Conservation (phyloP, 1,140 invertebrate species). For the Fopius arisanus region DNA sequence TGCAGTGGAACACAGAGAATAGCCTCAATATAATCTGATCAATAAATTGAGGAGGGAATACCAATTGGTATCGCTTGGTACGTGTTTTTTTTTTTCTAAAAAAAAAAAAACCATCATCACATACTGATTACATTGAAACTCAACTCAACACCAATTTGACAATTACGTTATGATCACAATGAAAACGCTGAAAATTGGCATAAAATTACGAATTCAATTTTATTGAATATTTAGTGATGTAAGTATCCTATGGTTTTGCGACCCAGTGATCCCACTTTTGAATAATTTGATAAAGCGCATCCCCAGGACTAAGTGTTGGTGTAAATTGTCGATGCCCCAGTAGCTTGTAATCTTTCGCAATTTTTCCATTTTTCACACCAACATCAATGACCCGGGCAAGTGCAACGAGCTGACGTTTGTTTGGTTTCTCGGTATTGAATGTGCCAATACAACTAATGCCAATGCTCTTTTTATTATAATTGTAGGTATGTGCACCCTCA, state of each 20-base stretch:
- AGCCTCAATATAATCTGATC: not conserved
- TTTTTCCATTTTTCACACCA: conserved; percentile 69
- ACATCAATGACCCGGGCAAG: conserved; percentile 69
- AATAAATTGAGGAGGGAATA: not conserved
- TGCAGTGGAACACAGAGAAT: conserved; percentile 29
- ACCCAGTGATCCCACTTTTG: conserved; percentile 72
- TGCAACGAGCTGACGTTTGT: conserved; percentile 68
- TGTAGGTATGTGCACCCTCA: conserved; percentile 75
- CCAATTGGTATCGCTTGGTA: not conserved
- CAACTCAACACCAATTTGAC: no score
- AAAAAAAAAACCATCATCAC: no score
- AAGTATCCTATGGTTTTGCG: conserved; percentile 23
- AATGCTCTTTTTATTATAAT: conserved; percentile 75
- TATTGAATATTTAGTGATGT: not conserved
- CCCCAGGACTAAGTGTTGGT: conserved; percentile 75
- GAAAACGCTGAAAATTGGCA: no score
- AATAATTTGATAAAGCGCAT: conserved; percentile 70
- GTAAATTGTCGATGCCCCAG: conserved; percentile 75
- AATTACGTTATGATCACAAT: no score
- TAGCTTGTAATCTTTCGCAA: conserved; percentile 70
- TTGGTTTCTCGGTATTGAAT: conserved; percentile 63
- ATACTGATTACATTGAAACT: no score
- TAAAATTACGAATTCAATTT: no score
- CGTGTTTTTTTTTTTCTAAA: no score
- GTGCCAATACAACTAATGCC: conserved; percentile 75